Base-by-base conservation (phyloP, 2,113 vertebrate genomes). In the Carollia perspicillata region DNA sequence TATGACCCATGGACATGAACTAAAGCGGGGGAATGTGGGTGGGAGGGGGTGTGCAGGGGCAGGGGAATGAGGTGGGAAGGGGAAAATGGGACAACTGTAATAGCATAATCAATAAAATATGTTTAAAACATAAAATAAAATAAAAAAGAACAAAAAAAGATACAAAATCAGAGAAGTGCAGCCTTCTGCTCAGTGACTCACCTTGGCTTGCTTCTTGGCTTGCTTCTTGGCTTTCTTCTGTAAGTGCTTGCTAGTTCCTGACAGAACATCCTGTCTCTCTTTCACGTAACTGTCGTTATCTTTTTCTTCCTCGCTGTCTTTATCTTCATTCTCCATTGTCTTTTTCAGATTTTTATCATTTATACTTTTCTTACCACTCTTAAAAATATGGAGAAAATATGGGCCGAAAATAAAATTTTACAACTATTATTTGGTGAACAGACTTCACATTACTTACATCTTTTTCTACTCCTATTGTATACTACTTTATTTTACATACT, bases 191-290 rank as follows among this genome's bases (percentile, higher is more conserved):
- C 9, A 40, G 28, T n/a, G 49, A 98, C 98, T 68, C 97, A 99
- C 99, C 99, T 99, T 99, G 69, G 99, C 99, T 97, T 99, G 99
- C 96, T 99, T 99, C 98, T 98, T 99, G 51, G 99, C 99, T 96
- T 99, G 99, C 94, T 99, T 99, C 98, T 99, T 99, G 13, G 98
- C 99, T 96, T 99, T 99, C 96, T 99, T 99, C 98, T 99, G 99
- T 96, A 99, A 99, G 97, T 99, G 99, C 96, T 99, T 99, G 98
- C 99, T 99, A 74, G 97, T 80, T 58, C 98, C 98, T 20, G 97
- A 92, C 11, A 97, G 96, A 72, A 91, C 26, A 17, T 99, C 99
- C 44, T 98, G 98, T 90, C 97, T 98, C 37, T 98, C 97, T 68
- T 98, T 99, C 30, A 98, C 72, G 22, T 99, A 99, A 88, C 96